Evolutionary conservation across 2,888 invertebrate genomes (phyloP).

Genomic region (Monoplex corrugatus): DNA sequence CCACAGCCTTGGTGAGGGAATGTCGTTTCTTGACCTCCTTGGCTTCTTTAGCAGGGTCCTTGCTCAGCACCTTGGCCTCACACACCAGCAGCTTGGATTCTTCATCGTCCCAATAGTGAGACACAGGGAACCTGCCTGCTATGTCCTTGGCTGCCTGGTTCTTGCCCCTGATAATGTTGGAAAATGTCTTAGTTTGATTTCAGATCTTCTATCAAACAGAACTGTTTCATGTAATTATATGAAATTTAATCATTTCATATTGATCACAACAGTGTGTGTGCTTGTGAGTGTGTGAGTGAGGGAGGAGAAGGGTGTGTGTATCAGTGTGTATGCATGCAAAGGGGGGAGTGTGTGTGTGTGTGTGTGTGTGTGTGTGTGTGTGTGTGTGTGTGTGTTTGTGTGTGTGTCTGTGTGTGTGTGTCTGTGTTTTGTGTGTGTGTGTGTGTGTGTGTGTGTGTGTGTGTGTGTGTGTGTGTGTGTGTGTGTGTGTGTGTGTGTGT

Average conservation of each 20-base stretch:
- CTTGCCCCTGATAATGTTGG: slow-evolving; percentile 70
- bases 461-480: too few relatives aligned
- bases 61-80: slow-evolving; percentile 87
- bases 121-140: slow-evolving; percentile 84
- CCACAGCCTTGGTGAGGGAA: slow-evolving; percentile 71
- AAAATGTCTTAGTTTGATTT: too few relatives aligned
- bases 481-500: too few relatives aligned
- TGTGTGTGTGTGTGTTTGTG: too few relatives aligned
- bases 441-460: too few relatives aligned
- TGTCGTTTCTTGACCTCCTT: slow-evolving; percentile 64
- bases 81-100: slow-evolving; percentile 93
- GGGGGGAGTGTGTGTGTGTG: too few relatives aligned
- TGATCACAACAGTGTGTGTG: neutral
- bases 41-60: slow-evolving; percentile 55
- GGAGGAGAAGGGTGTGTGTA: neutral
- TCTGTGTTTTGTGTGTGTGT: too few relatives aligned
- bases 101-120: slow-evolving; percentile 92
- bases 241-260: neutral
- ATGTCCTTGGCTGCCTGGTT: slow-evolving; percentile 82
- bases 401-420: too few relatives aligned
- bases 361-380: too few relatives aligned
- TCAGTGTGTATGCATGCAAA: neutral
- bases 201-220: neutral
- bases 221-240: neutral
- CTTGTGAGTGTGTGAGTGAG: neutral